A percentile compares a stretch with the other conserved stretches of the same genome.
Conservation (phyloP, 2,797 vertebrate species). For the Pseudopleuronectes americanus region DNA sequence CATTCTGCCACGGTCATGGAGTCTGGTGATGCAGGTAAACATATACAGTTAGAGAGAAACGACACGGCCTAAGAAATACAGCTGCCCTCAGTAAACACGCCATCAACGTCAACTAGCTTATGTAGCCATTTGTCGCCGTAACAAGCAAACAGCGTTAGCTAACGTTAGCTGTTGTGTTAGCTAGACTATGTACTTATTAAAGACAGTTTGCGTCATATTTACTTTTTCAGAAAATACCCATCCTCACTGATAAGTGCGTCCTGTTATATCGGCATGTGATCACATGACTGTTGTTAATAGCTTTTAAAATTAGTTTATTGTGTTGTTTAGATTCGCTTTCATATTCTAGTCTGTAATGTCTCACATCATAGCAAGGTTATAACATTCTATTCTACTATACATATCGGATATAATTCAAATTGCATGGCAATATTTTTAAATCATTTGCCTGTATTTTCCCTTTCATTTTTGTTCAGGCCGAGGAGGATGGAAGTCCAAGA, state of each 20-base stretch:
- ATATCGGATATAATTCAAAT: neutral
- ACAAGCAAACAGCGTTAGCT: neutral
- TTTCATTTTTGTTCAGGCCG: conserved; percentile 79
- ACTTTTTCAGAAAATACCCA: fast-evolving
- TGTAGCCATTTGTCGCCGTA: conserved; percentile 22
- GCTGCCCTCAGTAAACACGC: neutral
- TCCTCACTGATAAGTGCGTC: neutral
- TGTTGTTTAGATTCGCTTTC: neutral
- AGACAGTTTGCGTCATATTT: neutral
- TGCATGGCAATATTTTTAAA: neutral
- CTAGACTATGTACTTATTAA: neutral
- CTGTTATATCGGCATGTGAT: neutral
- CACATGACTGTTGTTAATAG: neutral
- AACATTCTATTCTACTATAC: neutral
- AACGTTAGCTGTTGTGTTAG: neutral
- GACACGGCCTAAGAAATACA: neutral
- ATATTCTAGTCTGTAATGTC: neutral
- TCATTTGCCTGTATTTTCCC: neutral
- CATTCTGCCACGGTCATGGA: conserved; percentile 64
- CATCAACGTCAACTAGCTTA: conserved; percentile 9
- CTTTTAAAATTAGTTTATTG: neutral
- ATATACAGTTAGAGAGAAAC: neutral
- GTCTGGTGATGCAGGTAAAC: conserved; percentile 68
- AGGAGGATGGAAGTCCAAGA: conserved; percentile 87
- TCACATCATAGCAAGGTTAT: neutral